phyloP scores from a whole-genome alignment of 2,888 invertebrate species.

The Teleiodes luculella region DNA sequence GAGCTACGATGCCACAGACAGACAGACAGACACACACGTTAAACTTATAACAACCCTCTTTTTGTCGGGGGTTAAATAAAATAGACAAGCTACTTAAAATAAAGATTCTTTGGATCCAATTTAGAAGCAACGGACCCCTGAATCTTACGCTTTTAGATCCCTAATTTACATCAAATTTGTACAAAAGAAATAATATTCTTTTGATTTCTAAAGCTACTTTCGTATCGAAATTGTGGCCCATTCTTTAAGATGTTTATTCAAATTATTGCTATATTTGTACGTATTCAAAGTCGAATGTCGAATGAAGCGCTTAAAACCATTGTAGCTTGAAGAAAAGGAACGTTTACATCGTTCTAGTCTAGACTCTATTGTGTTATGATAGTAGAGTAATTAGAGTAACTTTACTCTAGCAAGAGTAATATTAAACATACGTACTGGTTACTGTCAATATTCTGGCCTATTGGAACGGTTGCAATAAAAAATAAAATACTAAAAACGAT shows the following conservation, averaged over 20 bases:
- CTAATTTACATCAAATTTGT: slow-evolving; percentile 15
- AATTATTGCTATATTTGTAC: not conserved
- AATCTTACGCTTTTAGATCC: slow-evolving; percentile 3
- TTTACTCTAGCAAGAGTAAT: too few relatives aligned
- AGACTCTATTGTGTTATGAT: too few relatives aligned
- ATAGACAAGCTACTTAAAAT: not conserved
- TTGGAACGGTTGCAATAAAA: too few relatives aligned
- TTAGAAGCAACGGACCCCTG: not conserved
- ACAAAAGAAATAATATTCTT: slow-evolving; percentile 14
- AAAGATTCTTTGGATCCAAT: not conserved
- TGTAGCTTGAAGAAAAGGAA: slow-evolving; percentile 10
- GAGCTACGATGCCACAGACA: too few relatives aligned
- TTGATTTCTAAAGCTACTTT: slow-evolving; percentile 5
- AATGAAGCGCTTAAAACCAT: not conserved
- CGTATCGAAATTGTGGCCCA: slow-evolving; percentile 4
- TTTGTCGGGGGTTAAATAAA: too few relatives aligned
- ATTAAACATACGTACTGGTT: too few relatives aligned
- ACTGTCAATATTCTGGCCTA: too few relatives aligned
- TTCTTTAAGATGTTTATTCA: not conserved
- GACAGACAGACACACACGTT: too few relatives aligned
- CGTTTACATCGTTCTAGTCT: too few relatives aligned
- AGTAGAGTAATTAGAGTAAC: too few relatives aligned
- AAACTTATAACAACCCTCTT: too few relatives aligned
- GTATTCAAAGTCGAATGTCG: not conserved
- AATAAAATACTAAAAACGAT: too few relatives aligned